A percentile compares a stretch with the other conserved stretches of the same genome.
phyloP scores from a whole-genome alignment of 2,797 vertebrate genomes.

The Amblyopsis hoosieri region DNA sequence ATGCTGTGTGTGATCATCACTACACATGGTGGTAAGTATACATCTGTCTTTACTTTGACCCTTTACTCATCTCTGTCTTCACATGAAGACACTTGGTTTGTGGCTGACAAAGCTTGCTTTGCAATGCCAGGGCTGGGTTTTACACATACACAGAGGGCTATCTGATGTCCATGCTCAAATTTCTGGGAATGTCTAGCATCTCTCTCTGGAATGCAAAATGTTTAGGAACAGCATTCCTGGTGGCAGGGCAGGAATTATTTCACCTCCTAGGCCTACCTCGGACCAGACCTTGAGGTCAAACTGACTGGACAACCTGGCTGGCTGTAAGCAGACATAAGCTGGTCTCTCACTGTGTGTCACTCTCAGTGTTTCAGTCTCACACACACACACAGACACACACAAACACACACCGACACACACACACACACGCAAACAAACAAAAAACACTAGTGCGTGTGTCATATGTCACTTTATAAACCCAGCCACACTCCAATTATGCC shows the following conservation, averaged over 20 bases:
- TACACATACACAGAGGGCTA: background rate
- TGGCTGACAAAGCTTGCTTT: slow-evolving; percentile 36
- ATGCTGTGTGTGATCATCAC: slow-evolving; percentile 22
- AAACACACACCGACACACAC: background rate
- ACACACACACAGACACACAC: slow-evolving; percentile 5
- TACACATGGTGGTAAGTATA: slow-evolving; percentile 22
- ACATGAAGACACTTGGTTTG: slow-evolving; percentile 31
- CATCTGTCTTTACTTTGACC: slow-evolving; percentile 30
- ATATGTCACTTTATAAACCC: no score
- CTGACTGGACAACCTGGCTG: slow-evolving; percentile 17
- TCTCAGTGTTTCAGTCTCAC: background rate
- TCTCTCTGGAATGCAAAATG: slow-evolving; percentile 50
- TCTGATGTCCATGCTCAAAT: slow-evolving; percentile 33
- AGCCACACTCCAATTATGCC: slow-evolving; percentile 30
- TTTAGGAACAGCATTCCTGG: slow-evolving; percentile 48
- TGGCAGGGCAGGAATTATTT: slow-evolving; percentile 55
- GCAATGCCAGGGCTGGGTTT: slow-evolving; percentile 18
- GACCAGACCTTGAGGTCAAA: slow-evolving; percentile 43
- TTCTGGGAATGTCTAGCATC: slow-evolving; percentile 54
- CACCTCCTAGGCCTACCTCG: slow-evolving; percentile 30
- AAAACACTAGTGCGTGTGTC: no score
- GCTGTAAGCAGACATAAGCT: no score
- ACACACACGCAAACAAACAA: no score
- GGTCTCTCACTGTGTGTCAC: background rate
- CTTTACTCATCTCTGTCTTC: slow-evolving; percentile 32